phyloP scores from a whole-genome alignment of 1,140 invertebrate genomes.

The Drosophila asahinai region DNA sequence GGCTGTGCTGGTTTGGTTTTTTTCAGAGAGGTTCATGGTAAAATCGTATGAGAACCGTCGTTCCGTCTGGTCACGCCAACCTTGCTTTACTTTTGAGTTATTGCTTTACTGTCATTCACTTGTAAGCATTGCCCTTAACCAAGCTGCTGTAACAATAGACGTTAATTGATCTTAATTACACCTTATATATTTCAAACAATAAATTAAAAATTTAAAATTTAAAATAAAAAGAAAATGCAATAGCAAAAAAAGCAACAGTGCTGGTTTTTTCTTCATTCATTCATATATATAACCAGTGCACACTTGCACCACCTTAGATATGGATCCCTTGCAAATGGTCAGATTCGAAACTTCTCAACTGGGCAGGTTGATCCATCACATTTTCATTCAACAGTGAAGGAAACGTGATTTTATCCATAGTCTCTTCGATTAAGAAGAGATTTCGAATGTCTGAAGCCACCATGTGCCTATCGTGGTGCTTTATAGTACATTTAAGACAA shows the following conservation, averaged over 20 bases:
- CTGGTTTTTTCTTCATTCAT: not conserved
- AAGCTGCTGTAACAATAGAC: slow-evolving; percentile 42
- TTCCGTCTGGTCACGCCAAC: not conserved
- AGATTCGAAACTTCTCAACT: too few relatives aligned
- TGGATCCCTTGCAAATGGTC: too few relatives aligned
- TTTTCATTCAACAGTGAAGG: too few relatives aligned
- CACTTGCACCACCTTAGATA: too few relatives aligned
- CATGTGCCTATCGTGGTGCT: too few relatives aligned
- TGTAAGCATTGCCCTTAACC: slow-evolving; percentile 40
- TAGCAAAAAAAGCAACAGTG: slow-evolving; percentile 3
- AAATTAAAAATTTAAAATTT: slow-evolving; percentile 25
- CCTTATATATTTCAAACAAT: slow-evolving; percentile 25
- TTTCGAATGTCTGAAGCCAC: too few relatives aligned
- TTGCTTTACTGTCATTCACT: slow-evolving; percentile 31
- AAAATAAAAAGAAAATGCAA: slow-evolving; percentile 28
- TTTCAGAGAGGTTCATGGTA: not conserved
- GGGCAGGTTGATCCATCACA: too few relatives aligned
- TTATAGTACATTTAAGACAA: too few relatives aligned
- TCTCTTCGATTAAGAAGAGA: too few relatives aligned
- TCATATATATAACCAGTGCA: too few relatives aligned
- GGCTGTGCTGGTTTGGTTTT: slow-evolving; percentile 6
- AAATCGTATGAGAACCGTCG: not conserved
- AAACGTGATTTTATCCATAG: too few relatives aligned
- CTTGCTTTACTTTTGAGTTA: slow-evolving; percentile 30
- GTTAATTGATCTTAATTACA: slow-evolving; percentile 42